Conservation (phyloP, 1,140 invertebrate genomes). For the Phymastichus coffea region DNA sequence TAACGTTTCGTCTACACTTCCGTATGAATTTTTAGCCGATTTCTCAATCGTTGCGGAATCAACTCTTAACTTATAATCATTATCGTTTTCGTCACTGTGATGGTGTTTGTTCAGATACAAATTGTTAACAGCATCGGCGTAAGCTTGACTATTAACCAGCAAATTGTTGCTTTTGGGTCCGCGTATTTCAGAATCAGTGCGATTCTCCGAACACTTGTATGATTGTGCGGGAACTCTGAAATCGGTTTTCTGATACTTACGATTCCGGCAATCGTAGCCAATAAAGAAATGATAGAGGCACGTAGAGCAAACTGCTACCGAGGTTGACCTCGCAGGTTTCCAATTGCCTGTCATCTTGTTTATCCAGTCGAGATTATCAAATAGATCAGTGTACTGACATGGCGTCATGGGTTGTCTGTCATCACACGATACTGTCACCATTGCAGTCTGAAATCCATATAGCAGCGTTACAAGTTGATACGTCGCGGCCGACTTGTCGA, state of each 20-base stretch:
- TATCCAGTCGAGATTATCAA: constrained; percentile 31
- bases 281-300: constrained; percentile 29
- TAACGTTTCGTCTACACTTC: no score
- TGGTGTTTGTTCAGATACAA: not conserved
- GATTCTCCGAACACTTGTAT: not conserved
- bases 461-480: no score
- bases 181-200: not conserved
- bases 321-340: not conserved
- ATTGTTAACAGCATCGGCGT: not conserved
- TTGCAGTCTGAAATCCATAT: constrained; percentile 25
- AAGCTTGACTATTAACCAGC: not conserved
- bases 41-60: no score
- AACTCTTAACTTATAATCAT: no score
- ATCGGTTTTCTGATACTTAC: not conserved
- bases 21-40: no score
- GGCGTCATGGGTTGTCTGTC: constrained; percentile 26
- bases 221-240: no score
- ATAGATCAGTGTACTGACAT: constrained; percentile 35
- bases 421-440: constrained; percentile 34
- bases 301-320: constrained; percentile 22
- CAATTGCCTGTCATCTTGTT: not conserved
- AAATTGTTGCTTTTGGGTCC: no score
- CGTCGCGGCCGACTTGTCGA: no score
- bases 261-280: not conserved
- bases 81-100: not conserved